These are phyloP conservation scores for Micrasema longulum DNA, from an alignment of 1,140 invertebrate genomes.

Conservation along the genomic window DNA sequence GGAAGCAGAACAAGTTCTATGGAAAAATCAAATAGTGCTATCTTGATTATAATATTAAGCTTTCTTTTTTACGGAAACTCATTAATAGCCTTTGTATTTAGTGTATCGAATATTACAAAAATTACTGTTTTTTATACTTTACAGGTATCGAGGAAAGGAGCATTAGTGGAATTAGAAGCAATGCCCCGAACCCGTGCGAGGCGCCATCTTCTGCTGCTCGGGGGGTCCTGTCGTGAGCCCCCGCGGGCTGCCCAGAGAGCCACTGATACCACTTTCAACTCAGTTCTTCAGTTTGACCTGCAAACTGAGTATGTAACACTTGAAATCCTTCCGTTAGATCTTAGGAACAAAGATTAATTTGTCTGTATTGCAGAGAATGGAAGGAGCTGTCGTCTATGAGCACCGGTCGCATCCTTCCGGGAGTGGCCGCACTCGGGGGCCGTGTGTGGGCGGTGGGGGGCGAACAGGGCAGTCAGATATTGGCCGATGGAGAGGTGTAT, in stretches of 20 bases:
- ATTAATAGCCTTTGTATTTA: too few relatives aligned
- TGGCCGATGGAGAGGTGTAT: slow-evolving; percentile 91
- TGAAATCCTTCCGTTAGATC: too few relatives aligned
- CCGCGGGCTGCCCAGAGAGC: slow-evolving; percentile 71
- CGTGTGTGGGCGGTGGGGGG: slow-evolving; percentile 93
- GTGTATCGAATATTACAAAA: too few relatives aligned
- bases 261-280: slow-evolving; percentile 80
- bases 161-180: slow-evolving; percentile 79
- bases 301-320: slow-evolving; percentile 74
- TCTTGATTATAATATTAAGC: too few relatives aligned
- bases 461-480: slow-evolving; percentile 89
- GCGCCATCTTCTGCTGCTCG: slow-evolving; percentile 90
- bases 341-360: too few relatives aligned
- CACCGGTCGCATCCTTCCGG: slow-evolving; percentile 89
- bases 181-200: slow-evolving; percentile 85
- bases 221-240: slow-evolving; percentile 88
- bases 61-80: too few relatives aligned
- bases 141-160: slow-evolving; percentile 74
- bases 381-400: slow-evolving; percentile 83
- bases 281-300: slow-evolving; percentile 84
- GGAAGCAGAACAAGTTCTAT: too few relatives aligned
- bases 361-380: slow-evolving; percentile 76
- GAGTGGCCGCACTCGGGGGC: slow-evolving; percentile 88
- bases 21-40: too few relatives aligned
- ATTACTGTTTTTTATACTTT: too few relatives aligned